Evolutionary conservation across 2,888 invertebrate genomes (phyloP).

Genomic region (Cephus nigrinus): DNA sequence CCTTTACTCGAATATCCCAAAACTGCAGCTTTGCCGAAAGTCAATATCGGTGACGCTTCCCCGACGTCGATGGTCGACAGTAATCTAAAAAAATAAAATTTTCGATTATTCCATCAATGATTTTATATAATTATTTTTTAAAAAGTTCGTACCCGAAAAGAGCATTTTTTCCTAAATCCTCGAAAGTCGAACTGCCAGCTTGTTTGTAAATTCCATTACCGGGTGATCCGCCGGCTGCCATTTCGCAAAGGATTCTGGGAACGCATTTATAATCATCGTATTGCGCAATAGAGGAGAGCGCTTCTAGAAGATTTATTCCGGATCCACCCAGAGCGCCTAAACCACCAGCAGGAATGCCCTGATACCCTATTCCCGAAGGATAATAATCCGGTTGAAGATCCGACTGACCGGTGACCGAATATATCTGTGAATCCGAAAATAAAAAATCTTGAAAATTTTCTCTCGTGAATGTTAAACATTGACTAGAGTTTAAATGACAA

Average conservation of each 20-base stretch:
- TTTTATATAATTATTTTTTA: constrained; percentile 13
- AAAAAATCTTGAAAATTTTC: background rate
- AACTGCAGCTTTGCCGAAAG: constrained; percentile 81
- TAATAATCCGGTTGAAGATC: constrained; percentile 20
- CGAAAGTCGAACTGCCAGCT: constrained; percentile 41
- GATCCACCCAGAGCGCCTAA: constrained; percentile 8
- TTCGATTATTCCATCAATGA: constrained; percentile 5
- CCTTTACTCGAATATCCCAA: constrained; percentile 78
- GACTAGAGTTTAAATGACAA: background rate
- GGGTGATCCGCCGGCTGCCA: constrained; percentile 68
- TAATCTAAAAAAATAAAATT: constrained; percentile 65
- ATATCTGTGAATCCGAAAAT: background rate
- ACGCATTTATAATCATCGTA: constrained; percentile 86
- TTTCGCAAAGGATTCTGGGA: constrained; percentile 82
- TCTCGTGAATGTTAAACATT: background rate
- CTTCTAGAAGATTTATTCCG: constrained; percentile 57
- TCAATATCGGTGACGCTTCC: constrained; percentile 74
- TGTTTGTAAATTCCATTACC: constrained; percentile 45
- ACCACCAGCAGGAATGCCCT: constrained; percentile 20
- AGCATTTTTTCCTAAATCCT: constrained; percentile 58
- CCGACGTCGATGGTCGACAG: constrained; percentile 71
- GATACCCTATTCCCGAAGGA: constrained; percentile 21
- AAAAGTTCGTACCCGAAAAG: constrained; percentile 70
- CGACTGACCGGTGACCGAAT: constrained; percentile 6
- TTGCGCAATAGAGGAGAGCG: constrained; percentile 72